phyloP scores from a whole-genome alignment of 2,113 vertebrate genomes.

The human (Homo sapiens) region GRCh38 chr13:113971001-113971500 shows the following conservation, averaged over 20 bases:
- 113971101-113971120: too few species aligned
- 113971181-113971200: too few species aligned
- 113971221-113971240: neutral
- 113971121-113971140: too few species aligned
- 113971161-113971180: too few species aligned
- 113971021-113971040: too few species aligned
- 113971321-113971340: neutral
- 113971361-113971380: neutral
- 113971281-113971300: neutral
- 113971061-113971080: too few species aligned
- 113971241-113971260: too few species aligned
- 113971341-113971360: neutral
- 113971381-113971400: neutral
- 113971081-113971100: too few species aligned
- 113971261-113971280: neutral
- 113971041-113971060: too few species aligned
- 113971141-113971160: too few species aligned
- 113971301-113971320: neutral
- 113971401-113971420: neutral
- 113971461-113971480: neutral
- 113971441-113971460: accelerated
- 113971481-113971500: neutral
- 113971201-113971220: too few species aligned
- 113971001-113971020: too few species aligned
- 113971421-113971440: neutral